A percentile compares a stretch with the other conserved stretches of the same genome.
Conservation (phyloP, 2,113 vertebrate genomes). For the Trematocara stigmaticum region DNA sequence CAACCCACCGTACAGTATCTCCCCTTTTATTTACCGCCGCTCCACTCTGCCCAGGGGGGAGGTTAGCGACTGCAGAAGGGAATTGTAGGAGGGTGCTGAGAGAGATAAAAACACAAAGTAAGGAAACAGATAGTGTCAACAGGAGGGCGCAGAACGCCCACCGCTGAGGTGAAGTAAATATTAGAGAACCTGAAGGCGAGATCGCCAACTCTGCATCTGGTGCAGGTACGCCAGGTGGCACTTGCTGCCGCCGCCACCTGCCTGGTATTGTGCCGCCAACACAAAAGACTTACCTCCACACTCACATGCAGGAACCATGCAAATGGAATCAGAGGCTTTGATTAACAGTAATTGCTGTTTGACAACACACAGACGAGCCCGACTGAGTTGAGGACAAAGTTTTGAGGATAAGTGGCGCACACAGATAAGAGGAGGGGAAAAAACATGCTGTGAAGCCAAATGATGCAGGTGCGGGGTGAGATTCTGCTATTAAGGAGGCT, state of each 20-base stretch:
- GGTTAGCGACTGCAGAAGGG: neutral
- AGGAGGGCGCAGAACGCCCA: neutral
- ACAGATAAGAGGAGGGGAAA: neutral
- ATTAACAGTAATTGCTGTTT: constrained; percentile 35
- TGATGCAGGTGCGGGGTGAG: neutral
- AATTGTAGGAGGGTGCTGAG: neutral
- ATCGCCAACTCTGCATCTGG: constrained; percentile 12
- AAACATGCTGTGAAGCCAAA: neutral
- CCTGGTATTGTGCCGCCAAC: constrained; percentile 38
- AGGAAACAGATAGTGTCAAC: neutral
- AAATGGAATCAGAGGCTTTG: constrained; percentile 31
- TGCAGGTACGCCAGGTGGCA: constrained; percentile 56
- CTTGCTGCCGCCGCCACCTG: constrained; percentile 41
- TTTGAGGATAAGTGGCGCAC: neutral
- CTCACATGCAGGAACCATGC: neutral
- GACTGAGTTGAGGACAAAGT: neutral
- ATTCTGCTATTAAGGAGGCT: neutral
- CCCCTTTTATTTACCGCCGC: constrained; percentile 17
- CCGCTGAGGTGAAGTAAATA: neutral
- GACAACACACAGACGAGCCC: neutral
- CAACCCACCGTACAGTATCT: neutral
- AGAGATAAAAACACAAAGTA: constrained; percentile 18
- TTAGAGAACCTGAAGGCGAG: neutral
- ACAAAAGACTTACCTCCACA: constrained; percentile 28
- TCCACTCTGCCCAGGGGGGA: constrained; percentile 1